Evolutionary conservation across 37 sponge, comb jelly and placozoan species (phyloP).

Genomic region (Diacarnus erythraeanus): DNA sequence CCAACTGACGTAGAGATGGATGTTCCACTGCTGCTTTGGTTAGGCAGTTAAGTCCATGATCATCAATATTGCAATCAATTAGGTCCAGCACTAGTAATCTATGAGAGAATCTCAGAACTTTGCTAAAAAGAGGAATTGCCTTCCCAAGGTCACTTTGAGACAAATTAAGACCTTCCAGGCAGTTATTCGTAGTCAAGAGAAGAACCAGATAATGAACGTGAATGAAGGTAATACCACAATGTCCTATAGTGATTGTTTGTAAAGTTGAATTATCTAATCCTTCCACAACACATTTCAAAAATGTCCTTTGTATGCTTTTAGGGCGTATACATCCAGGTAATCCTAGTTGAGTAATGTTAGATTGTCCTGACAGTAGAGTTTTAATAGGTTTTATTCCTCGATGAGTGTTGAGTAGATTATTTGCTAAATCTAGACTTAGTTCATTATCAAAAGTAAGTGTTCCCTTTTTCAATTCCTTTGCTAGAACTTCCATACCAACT

Average conservation of each 20-base stretch:
- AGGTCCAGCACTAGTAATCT: background rate
- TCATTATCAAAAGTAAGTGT: background rate
- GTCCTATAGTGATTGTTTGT: background rate
- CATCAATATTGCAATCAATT: background rate
- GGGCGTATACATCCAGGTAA: no score
- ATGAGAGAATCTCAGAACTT: background rate
- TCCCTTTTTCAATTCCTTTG: background rate
- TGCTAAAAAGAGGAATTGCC: background rate
- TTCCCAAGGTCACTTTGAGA: background rate
- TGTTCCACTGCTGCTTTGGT: background rate
- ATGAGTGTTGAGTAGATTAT: background rate
- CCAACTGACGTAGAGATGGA: background rate
- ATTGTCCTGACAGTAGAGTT: background rate
- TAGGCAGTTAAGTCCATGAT: background rate
- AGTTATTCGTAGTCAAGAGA: background rate
- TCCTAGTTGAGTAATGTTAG: background rate
- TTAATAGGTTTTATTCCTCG: background rate
- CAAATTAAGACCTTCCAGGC: background rate
- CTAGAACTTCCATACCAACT: background rate
- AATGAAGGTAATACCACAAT: background rate
- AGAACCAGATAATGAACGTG: background rate
- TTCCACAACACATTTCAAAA: background rate
- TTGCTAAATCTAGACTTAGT: background rate
- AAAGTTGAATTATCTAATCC: background rate
- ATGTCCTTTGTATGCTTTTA: no score